Base-by-base conservation (phyloP, 1,140 invertebrate species). In the Leguminivora glycinivorella region DNA sequence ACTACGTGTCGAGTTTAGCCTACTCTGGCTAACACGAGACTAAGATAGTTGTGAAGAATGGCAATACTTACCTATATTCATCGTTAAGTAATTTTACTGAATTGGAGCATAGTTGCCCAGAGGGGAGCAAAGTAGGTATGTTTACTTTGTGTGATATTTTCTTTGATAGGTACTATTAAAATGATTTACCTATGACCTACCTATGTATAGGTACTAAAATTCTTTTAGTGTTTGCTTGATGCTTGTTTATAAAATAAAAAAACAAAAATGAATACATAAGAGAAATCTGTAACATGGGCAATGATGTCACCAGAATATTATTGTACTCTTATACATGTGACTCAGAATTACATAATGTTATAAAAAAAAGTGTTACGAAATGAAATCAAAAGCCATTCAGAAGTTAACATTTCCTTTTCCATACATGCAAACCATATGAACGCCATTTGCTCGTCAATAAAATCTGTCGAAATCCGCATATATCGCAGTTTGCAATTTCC, bases 1-100 rank as follows among this genome's bases (percentile, higher is more conserved):
- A 22, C 68, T 73, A 75, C 76, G 73, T 79, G 77, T 74, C 76
- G 38, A 17, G 66, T 69, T 71, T 71, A 72, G 72, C 73, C 66
- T 71, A 69, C 31, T 69, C 52, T 47, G 9, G 68, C 29, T 40
- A 2, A 40, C 38, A 2, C 1, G 38, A 10, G 38, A 40, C 12
- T n/a, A n/a, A n/a, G n/a, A n/a, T n/a, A n/a, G n/a, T n/a, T n/a
- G n/a, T n/a, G n/a, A n/a, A n/a, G n/a, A n/a, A n/a, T n/a, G n/a
- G n/a, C n/a, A n/a, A n/a, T n/a, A n/a, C n/a, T n/a, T n/a, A n/a
- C n/a, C n/a, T n/a, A n/a, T n/a, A n/a, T n/a, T n/a, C n/a, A n/a
- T n/a, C n/a, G n/a, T n/a, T n/a, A n/a, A n/a, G n/a, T n/a, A n/a
- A n/a, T n/a, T n/a, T n/a, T n/a, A n/a, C n/a, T n/a, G n/a, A n/a